phyloP scores from a whole-genome alignment of 2,797 vertebrate species.

The Argya squamiceps region DNA sequence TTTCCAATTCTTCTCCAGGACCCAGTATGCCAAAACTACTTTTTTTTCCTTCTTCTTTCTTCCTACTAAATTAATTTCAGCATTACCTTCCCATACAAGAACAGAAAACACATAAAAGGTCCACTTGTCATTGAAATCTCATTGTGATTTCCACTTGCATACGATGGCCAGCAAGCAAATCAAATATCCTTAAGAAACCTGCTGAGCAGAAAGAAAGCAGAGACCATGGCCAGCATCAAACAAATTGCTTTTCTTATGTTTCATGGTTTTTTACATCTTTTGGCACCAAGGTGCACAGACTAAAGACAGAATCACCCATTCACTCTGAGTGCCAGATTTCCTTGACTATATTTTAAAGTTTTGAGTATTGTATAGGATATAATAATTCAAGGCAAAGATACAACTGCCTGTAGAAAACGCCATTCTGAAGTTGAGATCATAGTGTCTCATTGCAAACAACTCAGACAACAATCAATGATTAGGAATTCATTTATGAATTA shows the following conservation, averaged over 20 bases:
- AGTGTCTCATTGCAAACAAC: not conserved
- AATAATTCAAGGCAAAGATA: not conserved
- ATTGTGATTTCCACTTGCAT: not conserved
- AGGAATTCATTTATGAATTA: not conserved
- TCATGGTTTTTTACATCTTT: not conserved
- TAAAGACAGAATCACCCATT: not conserved
- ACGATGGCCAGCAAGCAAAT: not conserved
- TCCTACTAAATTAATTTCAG: not conserved
- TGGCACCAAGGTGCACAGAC: not conserved
- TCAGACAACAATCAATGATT: not conserved
- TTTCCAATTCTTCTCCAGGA: not conserved
- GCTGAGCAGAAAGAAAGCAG: not conserved
- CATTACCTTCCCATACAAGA: not conserved
- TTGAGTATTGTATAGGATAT: not conserved
- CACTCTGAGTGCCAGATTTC: not conserved
- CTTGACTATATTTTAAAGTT: not conserved
- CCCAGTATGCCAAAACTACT: not conserved
- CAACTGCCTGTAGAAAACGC: not conserved
- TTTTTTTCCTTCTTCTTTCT: not conserved
- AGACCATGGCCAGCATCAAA: not conserved
- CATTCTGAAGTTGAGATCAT: not conserved
- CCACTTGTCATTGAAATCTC: not conserved
- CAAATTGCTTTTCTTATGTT: not conserved
- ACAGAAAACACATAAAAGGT: not conserved
- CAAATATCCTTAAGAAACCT: not conserved